phyloP scores from a whole-genome alignment of 2,888 invertebrate species.

The Syrphus vitripennis region DNA sequence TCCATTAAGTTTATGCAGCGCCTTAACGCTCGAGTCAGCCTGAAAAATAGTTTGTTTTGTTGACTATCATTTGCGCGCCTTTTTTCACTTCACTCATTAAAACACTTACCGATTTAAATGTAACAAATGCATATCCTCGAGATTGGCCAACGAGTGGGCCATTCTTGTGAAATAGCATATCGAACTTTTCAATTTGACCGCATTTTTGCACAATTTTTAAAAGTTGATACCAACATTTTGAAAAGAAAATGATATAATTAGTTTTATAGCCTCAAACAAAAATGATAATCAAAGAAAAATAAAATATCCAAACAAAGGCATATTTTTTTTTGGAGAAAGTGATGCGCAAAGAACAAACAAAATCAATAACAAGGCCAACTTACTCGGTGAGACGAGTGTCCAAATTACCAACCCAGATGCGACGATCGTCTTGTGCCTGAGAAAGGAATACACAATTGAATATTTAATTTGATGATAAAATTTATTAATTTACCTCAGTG shows the following conservation, averaged over 20 bases:
- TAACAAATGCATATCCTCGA: constrained; percentile 96
- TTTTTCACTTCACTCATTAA: background rate
- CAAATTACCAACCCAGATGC: constrained; percentile 95
- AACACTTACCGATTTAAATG: constrained; percentile 85
- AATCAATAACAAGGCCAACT: constrained; percentile 82
- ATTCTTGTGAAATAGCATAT: constrained; percentile 95
- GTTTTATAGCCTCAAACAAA: constrained; percentile 30
- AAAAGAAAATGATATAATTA: constrained; percentile 73
- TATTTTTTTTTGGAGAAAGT: background rate
- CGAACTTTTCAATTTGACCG: constrained; percentile 96
- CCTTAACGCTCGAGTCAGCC: constrained; percentile 85
- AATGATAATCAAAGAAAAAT: background rate
- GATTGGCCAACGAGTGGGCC: constrained; percentile 95
- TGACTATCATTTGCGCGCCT: background rate
- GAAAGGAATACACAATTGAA: background rate
- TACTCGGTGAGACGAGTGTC: constrained; percentile 96
- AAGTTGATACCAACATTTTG: constrained; percentile 94
- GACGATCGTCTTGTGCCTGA: constrained; percentile 77
- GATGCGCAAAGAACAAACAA: background rate
- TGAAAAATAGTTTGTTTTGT: constrained; percentile 39
- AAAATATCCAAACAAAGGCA: background rate
- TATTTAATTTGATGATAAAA: background rate
- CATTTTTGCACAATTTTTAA: constrained; percentile 97
- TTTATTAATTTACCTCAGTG: constrained; percentile 34
- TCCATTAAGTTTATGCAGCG: constrained; percentile 89